Evolutionary conservation across 1,140 invertebrate species (phyloP).

Genomic region (Brachionus plicatilis): DNA sequence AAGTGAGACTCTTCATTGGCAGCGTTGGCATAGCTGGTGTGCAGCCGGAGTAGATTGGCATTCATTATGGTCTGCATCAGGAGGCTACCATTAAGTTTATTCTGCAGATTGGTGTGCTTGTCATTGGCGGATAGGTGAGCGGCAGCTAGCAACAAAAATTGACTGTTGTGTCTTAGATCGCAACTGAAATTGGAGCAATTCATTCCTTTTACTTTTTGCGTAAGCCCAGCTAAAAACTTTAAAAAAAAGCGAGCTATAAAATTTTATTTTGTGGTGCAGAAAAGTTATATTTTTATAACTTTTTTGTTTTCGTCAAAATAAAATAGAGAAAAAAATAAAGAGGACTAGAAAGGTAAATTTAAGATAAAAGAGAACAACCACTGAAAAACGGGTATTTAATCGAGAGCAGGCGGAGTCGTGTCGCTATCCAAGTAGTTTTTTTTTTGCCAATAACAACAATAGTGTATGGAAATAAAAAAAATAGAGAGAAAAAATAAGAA

Average conservation of each 20-base stretch:
- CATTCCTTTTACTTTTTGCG: neutral
- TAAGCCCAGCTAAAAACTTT: neutral
- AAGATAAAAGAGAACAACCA: constrained; percentile 2
- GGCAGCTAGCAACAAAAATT: neutral
- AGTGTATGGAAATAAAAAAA: neutral
- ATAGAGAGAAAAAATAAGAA: neutral
- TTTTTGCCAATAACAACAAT: neutral
- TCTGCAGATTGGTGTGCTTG: neutral
- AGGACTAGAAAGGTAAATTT: neutral
- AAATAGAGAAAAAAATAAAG: neutral
- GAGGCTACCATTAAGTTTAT: neutral
- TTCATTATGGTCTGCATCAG: constrained; percentile 8
- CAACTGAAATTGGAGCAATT: neutral
- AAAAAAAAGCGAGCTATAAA: neutral
- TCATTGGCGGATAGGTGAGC: neutral
- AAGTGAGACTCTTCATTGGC: neutral
- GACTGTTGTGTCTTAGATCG: neutral
- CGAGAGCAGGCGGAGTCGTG: neutral
- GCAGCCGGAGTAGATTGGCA: neutral
- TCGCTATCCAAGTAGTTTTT: neutral
- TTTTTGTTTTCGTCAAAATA: neutral
- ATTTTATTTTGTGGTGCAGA: neutral
- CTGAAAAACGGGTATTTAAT: constrained; percentile 18
- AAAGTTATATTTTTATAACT: constrained; percentile 21
- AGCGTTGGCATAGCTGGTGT: neutral